These are phyloP conservation scores for Bombus ignitus DNA, from an alignment of 1,140 invertebrate species.

Conservation along the genomic window DNA sequence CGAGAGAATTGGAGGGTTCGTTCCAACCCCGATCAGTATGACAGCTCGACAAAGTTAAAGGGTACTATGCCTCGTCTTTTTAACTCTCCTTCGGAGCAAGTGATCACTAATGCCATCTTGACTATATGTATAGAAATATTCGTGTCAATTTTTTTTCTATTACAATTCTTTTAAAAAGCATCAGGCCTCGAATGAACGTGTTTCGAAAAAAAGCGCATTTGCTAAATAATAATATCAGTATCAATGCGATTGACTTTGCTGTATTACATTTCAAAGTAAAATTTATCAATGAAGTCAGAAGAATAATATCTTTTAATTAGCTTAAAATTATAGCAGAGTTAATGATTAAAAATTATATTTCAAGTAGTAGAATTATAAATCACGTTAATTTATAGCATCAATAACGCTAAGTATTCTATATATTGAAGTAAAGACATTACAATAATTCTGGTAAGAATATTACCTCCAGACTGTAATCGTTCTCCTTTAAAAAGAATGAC, in stretches of 20 bases:
- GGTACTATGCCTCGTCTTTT: constrained; percentile 62
- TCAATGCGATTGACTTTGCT: too few species aligned
- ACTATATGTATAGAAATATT: constrained; percentile 12
- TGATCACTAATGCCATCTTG: constrained; percentile 43
- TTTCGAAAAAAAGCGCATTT: not conserved
- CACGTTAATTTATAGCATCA: not conserved
- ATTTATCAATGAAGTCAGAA: too few species aligned
- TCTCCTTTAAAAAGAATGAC: constrained; percentile 58
- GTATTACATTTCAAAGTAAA: too few species aligned
- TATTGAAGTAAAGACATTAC: not conserved
- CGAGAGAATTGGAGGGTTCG: constrained; percentile 68
- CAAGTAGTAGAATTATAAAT: not conserved
- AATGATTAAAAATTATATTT: not conserved
- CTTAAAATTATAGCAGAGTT: not conserved
- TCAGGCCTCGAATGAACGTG: not conserved
- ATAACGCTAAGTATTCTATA: not conserved
- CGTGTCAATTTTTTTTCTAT: not conserved
- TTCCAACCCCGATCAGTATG: constrained; percentile 64
- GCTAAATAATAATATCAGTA: too few species aligned
- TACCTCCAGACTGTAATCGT: constrained; percentile 35
- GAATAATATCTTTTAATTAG: too few species aligned
- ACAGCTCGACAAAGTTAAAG: constrained; percentile 67
- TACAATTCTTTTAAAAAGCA: not conserved
- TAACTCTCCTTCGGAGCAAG: constrained; percentile 33
- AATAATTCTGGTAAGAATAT: constrained; percentile 44